Percentiles rank a stretch among this genome's conserved stretches.
Evolutionary conservation across 2,113 vertebrate genomes (phyloP).

Genomic region (Erythrolamprus reginae): DNA sequence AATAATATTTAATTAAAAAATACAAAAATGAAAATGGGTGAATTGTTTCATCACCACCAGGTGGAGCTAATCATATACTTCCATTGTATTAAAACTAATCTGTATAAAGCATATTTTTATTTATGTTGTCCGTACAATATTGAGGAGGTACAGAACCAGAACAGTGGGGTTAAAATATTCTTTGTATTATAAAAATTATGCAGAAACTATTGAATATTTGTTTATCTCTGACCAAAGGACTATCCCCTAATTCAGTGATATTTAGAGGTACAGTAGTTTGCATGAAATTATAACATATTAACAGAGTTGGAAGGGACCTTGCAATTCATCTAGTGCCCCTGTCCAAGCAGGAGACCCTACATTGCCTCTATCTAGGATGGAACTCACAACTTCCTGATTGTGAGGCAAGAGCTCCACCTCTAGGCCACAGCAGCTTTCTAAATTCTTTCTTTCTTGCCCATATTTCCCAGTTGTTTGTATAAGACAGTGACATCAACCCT

Average conservation of each 20-base stretch:
- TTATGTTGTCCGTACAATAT: neutral
- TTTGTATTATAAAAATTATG: neutral
- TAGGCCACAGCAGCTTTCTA: no score
- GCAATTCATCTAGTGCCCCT: no score
- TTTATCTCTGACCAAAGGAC: no score
- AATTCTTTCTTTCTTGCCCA: neutral
- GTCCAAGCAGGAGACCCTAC: no score
- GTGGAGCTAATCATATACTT: conserved; percentile 30
- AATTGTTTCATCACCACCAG: conserved; percentile 41
- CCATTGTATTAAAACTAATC: neutral
- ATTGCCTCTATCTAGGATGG: no score
- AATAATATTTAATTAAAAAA: neutral
- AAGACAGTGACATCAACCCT: no score
- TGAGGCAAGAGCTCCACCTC: no score
- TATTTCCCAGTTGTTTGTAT: neutral
- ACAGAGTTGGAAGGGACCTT: no score
- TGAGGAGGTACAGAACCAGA: neutral
- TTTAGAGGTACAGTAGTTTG: neutral
- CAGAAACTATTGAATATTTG: neutral
- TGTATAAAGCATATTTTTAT: neutral
- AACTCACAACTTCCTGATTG: no score
- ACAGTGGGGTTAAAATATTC: neutral
- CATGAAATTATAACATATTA: no score
- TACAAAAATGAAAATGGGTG: neutral
- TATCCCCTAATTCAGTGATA: neutral